phyloP scores from a whole-genome alignment of 2,888 invertebrate genomes.

The Muscina levida region DNA sequence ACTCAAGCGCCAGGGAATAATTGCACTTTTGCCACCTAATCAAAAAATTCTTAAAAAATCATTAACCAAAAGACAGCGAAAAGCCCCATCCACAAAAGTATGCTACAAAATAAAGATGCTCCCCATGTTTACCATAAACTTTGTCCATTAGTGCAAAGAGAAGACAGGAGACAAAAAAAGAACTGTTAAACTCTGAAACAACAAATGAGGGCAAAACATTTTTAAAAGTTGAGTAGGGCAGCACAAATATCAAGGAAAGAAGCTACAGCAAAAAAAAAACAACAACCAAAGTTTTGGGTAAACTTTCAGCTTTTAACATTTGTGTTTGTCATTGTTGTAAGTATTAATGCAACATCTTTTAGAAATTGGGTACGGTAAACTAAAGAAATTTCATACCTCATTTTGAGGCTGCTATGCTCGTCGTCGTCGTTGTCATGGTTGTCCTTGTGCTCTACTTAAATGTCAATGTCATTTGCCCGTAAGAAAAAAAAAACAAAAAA shows the following conservation, averaged over 20 bases:
- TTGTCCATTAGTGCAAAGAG: conserved; percentile 44
- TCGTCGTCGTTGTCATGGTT: not conserved
- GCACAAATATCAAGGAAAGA: not conserved
- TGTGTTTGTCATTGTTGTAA: not conserved
- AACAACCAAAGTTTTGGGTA: not conserved
- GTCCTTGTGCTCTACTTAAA: not conserved
- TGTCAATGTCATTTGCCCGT: conserved; percentile 28
- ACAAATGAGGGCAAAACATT: conserved; percentile 12
- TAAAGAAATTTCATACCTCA: conserved; percentile 11
- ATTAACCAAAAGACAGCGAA: conserved; percentile 27
- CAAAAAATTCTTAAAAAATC: conserved; percentile 52
- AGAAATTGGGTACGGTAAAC: not conserved
- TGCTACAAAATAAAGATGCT: conserved; percentile 30
- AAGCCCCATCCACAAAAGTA: not conserved
- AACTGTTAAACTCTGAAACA: conserved; percentile 14
- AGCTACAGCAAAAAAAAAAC: not conserved
- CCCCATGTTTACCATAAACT: conserved; percentile 40
- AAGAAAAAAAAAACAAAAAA: not conserved
- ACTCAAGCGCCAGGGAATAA: no score
- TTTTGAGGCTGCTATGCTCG: conserved; percentile 3
- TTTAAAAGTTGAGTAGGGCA: not conserved
- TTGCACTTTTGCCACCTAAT: conserved; percentile 42
- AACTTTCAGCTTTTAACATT: conserved; percentile 9
- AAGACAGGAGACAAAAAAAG: conserved; percentile 8
- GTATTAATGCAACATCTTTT: not conserved